Evolutionary conservation across 2,113 vertebrate species (phyloP).

Genomic region (Candoia aspera): DNA sequence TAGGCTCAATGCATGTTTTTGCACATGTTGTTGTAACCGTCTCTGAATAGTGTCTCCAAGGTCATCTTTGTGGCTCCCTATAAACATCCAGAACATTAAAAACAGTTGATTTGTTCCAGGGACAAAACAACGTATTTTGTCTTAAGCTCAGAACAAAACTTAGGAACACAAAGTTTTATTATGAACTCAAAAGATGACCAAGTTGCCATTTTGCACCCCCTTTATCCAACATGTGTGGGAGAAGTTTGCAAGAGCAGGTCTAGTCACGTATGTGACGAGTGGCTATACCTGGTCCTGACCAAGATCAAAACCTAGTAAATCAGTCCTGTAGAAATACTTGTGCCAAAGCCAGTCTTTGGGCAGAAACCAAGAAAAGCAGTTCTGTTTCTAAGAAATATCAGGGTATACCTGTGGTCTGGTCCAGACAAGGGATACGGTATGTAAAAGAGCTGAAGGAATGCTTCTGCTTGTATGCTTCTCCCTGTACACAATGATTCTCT

Average conservation of each 20-base stretch:
- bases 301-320: background rate
- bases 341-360: background rate
- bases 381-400: background rate
- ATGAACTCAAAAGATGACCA: background rate
- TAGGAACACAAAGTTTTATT: background rate
- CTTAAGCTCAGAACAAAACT: background rate
- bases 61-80: background rate
- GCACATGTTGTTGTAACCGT: background rate
- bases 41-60: background rate
- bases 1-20: background rate
- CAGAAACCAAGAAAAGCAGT: background rate
- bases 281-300: background rate
- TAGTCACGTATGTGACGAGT: background rate
- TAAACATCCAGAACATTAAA: background rate
- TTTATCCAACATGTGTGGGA: background rate
- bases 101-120: background rate
- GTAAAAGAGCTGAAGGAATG: background rate
- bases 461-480: background rate
- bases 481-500: background rate
- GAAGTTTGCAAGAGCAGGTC: background rate
- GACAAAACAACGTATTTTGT: background rate
- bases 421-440: background rate
- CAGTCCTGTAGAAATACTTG: background rate
- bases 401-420: background rate
- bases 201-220: background rate